These are phyloP conservation scores for Drosophila atroscutellata DNA, from an alignment of 2,888 invertebrate species.

Conservation along the genomic window DNA sequence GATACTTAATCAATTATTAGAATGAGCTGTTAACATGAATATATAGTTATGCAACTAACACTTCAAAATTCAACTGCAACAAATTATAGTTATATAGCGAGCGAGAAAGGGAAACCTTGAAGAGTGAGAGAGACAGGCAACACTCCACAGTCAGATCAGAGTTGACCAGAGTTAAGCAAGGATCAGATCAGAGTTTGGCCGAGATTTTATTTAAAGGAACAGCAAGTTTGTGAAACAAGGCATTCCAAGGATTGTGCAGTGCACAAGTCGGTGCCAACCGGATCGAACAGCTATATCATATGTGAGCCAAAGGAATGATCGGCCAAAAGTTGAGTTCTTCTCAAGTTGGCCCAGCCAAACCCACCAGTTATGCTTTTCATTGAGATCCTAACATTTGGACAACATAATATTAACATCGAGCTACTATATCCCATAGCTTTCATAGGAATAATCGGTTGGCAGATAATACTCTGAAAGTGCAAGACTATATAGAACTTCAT, in stretches of 20 bases:
- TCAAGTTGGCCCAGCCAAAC: not conserved
- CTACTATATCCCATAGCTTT: not conserved
- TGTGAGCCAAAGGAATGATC: not conserved
- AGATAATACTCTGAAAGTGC: not conserved
- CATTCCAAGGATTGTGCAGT: not conserved
- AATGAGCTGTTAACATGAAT: not conserved
- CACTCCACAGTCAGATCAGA: not conserved
- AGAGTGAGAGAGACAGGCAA: not conserved
- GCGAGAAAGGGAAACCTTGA: not conserved
- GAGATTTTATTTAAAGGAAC: not conserved
- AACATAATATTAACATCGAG: not conserved
- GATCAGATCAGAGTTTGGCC: not conserved
- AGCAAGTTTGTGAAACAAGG: not conserved
- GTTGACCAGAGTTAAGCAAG: not conserved
- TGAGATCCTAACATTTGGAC: too few species aligned
- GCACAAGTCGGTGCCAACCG: not conserved
- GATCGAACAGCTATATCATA: not conserved
- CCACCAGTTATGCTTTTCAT: not conserved
- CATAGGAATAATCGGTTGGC: not conserved
- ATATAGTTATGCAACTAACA: not conserved
- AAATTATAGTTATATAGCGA: too few species aligned
- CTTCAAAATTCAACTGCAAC: too few species aligned
- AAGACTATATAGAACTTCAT: not conserved
- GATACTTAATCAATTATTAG: not conserved
- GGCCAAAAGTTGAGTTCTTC: not conserved